phyloP scores from a whole-genome alignment of 2,113 vertebrate genomes.

The Fulmarus glacialis region DNA sequence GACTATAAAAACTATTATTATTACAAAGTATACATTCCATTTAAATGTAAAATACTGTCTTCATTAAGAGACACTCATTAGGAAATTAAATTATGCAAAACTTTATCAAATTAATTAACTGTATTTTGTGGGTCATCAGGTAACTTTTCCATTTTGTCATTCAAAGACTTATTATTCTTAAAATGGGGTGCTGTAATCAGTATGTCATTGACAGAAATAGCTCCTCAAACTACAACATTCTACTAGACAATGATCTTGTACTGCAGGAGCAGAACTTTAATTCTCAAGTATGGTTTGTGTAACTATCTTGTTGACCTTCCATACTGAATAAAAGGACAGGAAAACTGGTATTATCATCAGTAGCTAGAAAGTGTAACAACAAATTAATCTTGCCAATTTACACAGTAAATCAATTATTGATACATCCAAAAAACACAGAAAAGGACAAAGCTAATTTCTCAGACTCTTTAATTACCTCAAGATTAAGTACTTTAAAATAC shows the following conservation, averaged over 20 bases:
- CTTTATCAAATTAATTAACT: conserved; percentile 43
- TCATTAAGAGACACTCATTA: conserved; percentile 39
- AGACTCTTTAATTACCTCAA: neutral
- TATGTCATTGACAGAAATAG: conserved; percentile 14
- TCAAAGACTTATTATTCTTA: conserved; percentile 26
- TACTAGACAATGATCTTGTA: neutral
- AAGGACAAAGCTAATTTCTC: neutral
- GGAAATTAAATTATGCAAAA: conserved; percentile 21
- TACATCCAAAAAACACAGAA: neutral
- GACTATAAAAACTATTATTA: neutral
- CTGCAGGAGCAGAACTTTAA: neutral
- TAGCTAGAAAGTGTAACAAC: neutral
- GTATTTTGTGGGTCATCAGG: conserved; percentile 39
- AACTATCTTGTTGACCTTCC: neutral
- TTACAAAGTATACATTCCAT: neutral
- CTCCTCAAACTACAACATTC: neutral
- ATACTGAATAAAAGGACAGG: neutral
- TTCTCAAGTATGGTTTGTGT: neutral
- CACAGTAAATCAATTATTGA: neutral
- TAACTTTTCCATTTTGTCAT: conserved; percentile 24
- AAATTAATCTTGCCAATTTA: neutral
- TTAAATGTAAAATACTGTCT: neutral
- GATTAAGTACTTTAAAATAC: neutral
- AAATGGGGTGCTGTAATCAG: conserved; percentile 19
- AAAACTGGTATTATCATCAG: neutral